phyloP scores from a whole-genome alignment of 2,888 invertebrate genomes.

The Hetaerina titia region DNA sequence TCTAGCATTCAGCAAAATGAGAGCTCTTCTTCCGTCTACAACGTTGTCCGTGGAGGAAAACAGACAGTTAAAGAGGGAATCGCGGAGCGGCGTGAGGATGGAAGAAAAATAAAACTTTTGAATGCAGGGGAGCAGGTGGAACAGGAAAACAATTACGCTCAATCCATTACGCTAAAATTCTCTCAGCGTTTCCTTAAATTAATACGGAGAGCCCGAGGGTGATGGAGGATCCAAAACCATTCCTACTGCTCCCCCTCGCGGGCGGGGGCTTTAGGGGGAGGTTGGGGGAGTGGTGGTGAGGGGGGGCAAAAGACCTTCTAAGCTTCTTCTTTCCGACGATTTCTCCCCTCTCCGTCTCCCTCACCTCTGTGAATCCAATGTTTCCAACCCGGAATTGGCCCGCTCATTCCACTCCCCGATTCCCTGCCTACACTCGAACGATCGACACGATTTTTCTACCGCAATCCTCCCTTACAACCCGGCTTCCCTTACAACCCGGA shows the following conservation, averaged over 20 bases:
- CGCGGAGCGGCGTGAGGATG: neutral
- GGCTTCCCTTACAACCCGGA: neutral
- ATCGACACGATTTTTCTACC: too few species aligned
- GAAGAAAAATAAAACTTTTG: slow-evolving; percentile 33
- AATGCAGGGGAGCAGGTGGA: slow-evolving; percentile 59
- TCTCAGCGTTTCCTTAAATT: slow-evolving; percentile 18
- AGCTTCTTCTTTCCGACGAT: neutral
- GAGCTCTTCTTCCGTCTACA: neutral
- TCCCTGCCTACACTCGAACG: too few species aligned
- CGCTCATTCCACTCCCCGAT: neutral
- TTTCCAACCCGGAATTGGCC: neutral
- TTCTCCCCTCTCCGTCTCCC: neutral
- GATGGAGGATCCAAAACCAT: slow-evolving; percentile 50
- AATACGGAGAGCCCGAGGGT: slow-evolving; percentile 41
- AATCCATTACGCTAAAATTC: slow-evolving; percentile 65
- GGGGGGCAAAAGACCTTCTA: neutral
- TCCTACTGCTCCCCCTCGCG: neutral
- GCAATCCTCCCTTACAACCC: neutral
- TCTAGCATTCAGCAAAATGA: neutral
- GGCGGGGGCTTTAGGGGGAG: neutral
- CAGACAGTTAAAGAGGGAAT: neutral
- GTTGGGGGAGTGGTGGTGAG: neutral
- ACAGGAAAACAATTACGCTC: slow-evolving; percentile 51
- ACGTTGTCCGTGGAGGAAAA: neutral
- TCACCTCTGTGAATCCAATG: neutral